phyloP scores from a whole-genome alignment of 1,140 invertebrate genomes.

The Danaus plexippus region DNA sequence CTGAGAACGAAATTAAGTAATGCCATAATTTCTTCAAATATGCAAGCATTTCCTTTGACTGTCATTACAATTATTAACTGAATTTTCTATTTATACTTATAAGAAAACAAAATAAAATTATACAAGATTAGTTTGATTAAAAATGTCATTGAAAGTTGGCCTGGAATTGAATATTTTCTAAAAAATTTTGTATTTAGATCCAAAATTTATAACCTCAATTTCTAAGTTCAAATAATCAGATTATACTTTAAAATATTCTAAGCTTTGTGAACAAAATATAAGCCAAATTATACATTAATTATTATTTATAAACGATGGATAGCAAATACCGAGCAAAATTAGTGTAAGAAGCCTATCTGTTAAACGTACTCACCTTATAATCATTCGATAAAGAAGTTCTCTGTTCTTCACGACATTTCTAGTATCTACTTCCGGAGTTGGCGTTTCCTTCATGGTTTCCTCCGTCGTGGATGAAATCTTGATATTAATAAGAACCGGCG shows the following conservation, averaged over 20 bases:
- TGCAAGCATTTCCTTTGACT: no score
- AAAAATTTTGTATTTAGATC: no score
- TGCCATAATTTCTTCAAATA: no score
- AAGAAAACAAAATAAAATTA: no score
- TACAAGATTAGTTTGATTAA: no score
- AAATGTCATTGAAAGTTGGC: no score
- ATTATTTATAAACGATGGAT: background rate
- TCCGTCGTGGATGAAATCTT: constrained; percentile 13
- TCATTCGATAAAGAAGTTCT: constrained; percentile 87
- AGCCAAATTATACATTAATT: background rate
- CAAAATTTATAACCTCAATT: no score
- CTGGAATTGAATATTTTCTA: no score
- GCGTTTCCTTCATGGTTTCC: constrained; percentile 69
- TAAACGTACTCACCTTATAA: constrained; percentile 81
- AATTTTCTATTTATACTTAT: no score
- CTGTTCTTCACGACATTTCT: constrained; percentile 86
- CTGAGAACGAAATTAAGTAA: no score
- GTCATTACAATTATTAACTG: no score
- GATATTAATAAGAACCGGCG: constrained; percentile 22
- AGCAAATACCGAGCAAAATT: no score
- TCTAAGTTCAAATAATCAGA: background rate
- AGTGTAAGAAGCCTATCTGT: background rate
- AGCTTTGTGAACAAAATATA: background rate
- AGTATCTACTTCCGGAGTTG: constrained; percentile 76
- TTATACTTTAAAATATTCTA: background rate